Conservation (phyloP, 2,797 vertebrate species). For the Galaxias olidus region DNA sequence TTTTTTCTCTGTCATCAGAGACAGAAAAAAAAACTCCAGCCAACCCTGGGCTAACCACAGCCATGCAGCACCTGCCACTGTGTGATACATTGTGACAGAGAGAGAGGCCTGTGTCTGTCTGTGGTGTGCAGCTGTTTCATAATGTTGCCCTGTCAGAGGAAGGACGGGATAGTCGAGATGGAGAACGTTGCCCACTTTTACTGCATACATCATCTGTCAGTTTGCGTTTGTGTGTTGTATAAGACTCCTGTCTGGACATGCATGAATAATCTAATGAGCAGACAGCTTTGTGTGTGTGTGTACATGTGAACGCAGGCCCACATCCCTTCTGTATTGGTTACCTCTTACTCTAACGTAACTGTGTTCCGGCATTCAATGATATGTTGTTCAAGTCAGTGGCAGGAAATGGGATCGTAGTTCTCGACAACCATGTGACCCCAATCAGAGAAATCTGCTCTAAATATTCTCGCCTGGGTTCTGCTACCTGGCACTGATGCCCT, state of each 20-base stretch:
- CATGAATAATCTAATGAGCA: too few species aligned
- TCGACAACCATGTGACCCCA: slow-evolving; percentile 62
- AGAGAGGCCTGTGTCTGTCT: slow-evolving; percentile 31
- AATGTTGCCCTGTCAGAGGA: slow-evolving; percentile 18
- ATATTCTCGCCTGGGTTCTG: slow-evolving; percentile 62
- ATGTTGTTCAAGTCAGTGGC: slow-evolving; percentile 50
- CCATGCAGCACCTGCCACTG: slow-evolving; percentile 63
- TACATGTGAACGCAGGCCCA: not conserved
- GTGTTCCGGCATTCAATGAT: slow-evolving; percentile 51
- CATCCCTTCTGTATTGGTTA: not conserved
- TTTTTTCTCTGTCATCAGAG: slow-evolving; percentile 54
- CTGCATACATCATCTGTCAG: too few species aligned
- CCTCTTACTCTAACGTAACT: slow-evolving; percentile 3
- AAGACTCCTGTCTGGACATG: too few species aligned
- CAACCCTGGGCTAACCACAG: slow-evolving; percentile 62
- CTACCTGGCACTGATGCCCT: slow-evolving; percentile 39
- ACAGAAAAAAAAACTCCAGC: slow-evolving; percentile 64
- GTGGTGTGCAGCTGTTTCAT: slow-evolving; percentile 54
- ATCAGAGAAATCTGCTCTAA: slow-evolving; percentile 46
- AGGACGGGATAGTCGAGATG: too few species aligned
- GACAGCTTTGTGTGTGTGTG: not conserved
- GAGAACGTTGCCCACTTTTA: too few species aligned
- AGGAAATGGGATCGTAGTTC: slow-evolving; percentile 54
- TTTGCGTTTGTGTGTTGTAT: too few species aligned
- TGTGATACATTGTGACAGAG: slow-evolving; percentile 25